These are phyloP conservation scores for Melinopterus prodromus DNA, from an alignment of 2,888 invertebrate genomes.

Conservation along the genomic window DNA sequence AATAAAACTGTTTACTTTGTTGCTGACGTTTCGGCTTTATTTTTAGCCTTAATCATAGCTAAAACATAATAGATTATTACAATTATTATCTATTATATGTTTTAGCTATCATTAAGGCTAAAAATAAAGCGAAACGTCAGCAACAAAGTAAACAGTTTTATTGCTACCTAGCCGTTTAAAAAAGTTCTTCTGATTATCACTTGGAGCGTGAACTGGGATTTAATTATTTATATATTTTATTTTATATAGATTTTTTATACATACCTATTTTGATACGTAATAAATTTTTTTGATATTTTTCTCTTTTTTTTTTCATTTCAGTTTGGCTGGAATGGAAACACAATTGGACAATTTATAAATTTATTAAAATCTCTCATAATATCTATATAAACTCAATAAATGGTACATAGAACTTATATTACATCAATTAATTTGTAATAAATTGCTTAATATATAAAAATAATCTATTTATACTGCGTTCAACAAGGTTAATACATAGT, in stretches of 20 bases:
- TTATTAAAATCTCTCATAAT: not conserved
- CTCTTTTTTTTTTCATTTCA: not conserved
- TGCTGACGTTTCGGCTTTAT: too few species aligned
- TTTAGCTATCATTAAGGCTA: too few species aligned
- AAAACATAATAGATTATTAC: too few species aligned
- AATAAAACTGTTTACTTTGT: too few species aligned
- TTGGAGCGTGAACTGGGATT: too few species aligned
- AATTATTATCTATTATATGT: too few species aligned
- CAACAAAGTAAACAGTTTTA: too few species aligned
- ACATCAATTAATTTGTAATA: not conserved
- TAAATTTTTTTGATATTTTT: not conserved
- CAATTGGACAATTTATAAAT: not conserved
- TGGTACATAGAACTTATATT: not conserved
- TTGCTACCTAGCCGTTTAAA: too few species aligned
- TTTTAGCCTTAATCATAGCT: too few species aligned
- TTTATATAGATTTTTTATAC: not conserved
- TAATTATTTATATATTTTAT: not conserved
- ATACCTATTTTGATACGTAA: not conserved
- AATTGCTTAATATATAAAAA: not conserved
- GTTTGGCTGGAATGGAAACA: not conserved
- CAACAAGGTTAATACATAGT: not conserved
- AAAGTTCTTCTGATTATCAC: too few species aligned
- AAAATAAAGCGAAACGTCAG: too few species aligned
- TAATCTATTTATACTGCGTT: not conserved
- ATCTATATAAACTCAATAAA: not conserved